Evolutionary conservation across 35 echinoderm and acorn worm genomes (phyloP).

Genomic region (Strongylocentrotus purpuratus): DNA sequence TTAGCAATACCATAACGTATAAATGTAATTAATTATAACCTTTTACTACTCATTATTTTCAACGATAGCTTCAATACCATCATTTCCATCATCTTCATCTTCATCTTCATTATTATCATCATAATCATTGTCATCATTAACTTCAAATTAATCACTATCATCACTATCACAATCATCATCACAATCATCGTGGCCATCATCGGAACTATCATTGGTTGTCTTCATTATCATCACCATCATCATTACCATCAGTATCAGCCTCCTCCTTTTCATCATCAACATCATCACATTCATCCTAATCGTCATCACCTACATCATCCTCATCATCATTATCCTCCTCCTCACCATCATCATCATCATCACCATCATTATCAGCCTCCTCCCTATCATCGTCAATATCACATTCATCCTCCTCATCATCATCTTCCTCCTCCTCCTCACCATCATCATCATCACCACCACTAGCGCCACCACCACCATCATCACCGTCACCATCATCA

Average conservation of each 20-base stretch:
- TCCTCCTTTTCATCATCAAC: background rate
- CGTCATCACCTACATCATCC: background rate
- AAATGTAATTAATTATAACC: too few species aligned
- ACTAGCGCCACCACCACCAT: background rate
- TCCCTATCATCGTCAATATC: constrained; percentile 41
- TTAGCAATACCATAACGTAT: too few species aligned
- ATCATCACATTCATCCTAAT: background rate
- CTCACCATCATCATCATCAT: constrained; percentile 49
- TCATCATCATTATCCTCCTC: constrained; percentile 37
- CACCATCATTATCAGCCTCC: constrained; percentile 55
- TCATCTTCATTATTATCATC: background rate
- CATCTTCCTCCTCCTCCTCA: background rate
- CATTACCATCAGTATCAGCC: background rate
- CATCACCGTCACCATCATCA: background rate
- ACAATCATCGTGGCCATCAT: background rate
- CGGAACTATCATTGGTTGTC: background rate
- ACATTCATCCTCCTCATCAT: background rate
- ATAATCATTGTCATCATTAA: background rate
- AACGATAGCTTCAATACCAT: background rate
- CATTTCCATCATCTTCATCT: background rate
- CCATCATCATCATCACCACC: background rate
- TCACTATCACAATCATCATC: background rate
- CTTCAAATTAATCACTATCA: background rate
- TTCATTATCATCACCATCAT: background rate
- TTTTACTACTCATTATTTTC: too few species aligned